These are phyloP conservation scores for Callocephalon fimbriatum DNA, from an alignment of 2,113 vertebrate genomes.

Conservation along the genomic window DNA sequence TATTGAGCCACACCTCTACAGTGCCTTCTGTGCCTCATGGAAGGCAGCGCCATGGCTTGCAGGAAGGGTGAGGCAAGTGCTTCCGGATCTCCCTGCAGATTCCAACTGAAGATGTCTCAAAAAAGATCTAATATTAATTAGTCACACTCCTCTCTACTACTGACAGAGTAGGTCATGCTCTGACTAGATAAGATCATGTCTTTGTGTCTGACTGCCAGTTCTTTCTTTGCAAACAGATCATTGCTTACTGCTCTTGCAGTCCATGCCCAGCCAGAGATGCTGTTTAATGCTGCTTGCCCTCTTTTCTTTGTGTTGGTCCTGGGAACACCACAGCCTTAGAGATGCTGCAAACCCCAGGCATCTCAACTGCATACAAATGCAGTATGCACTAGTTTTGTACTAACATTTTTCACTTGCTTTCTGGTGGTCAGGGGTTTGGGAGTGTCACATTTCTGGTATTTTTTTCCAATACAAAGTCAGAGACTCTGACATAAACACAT, in stretches of 20 bases:
- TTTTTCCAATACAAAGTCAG: not conserved
- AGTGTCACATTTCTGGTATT: not conserved
- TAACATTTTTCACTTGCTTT: not conserved
- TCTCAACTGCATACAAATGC: not conserved
- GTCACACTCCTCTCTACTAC: not conserved
- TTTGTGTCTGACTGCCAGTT: not conserved
- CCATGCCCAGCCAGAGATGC: not conserved
- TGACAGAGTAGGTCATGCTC: not conserved
- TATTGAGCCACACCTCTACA: not conserved
- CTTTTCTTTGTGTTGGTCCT: not conserved
- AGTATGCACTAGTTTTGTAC: not conserved
- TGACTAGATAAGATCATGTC: not conserved
- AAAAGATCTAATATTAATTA: not conserved
- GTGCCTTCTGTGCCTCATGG: not conserved
- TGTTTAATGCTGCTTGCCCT: not conserved
- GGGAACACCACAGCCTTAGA: not conserved
- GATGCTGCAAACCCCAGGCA: not conserved
- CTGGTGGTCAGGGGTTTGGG: not conserved
- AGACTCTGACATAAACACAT: not conserved
- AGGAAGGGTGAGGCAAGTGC: not conserved
- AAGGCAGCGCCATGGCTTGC: not conserved
- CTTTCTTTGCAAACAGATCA: not conserved
- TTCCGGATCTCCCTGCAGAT: not conserved
- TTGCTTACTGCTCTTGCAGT: not conserved
- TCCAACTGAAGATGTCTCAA: not conserved